Conservation (phyloP, 2,888 invertebrate genomes). For the Therioaphis trifolii region DNA sequence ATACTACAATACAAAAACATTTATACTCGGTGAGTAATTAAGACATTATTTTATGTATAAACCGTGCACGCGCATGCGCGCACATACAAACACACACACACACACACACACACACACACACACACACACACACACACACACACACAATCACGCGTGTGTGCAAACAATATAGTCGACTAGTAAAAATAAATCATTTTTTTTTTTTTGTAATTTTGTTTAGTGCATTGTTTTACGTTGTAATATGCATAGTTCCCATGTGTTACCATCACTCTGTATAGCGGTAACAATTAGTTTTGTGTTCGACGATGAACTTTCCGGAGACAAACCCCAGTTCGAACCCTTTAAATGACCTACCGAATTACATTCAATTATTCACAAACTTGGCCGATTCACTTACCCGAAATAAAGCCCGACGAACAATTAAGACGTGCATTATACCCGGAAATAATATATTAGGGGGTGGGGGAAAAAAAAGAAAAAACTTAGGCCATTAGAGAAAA, state of each 20-base stretch:
- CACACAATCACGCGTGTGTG: too few relatives aligned
- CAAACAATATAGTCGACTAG: too few relatives aligned
- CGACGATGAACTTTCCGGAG: slow-evolving; percentile 57
- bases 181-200: too few relatives aligned
- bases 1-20: too few relatives aligned
- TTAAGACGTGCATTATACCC: slow-evolving; percentile 32
- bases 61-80: too few relatives aligned
- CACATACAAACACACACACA: too few relatives aligned
- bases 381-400: slow-evolving; percentile 49
- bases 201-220: not conserved
- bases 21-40: too few relatives aligned
- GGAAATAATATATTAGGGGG: slow-evolving; percentile 9
- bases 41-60: too few relatives aligned
- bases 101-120: too few relatives aligned
- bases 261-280: slow-evolving; percentile 28
- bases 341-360: slow-evolving; percentile 58
- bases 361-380: slow-evolving; percentile 60
- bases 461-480: not conserved
- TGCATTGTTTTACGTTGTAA: not conserved
- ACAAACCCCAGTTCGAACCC: slow-evolving; percentile 43
- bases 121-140: too few relatives aligned
- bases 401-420: slow-evolving; percentile 20
- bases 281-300: slow-evolving; percentile 43
- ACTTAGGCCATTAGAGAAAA: not conserved
- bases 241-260: slow-evolving; percentile 15